Base-by-base conservation (phyloP, 2,113 vertebrate genomes). In the Anhinga anhinga region DNA sequence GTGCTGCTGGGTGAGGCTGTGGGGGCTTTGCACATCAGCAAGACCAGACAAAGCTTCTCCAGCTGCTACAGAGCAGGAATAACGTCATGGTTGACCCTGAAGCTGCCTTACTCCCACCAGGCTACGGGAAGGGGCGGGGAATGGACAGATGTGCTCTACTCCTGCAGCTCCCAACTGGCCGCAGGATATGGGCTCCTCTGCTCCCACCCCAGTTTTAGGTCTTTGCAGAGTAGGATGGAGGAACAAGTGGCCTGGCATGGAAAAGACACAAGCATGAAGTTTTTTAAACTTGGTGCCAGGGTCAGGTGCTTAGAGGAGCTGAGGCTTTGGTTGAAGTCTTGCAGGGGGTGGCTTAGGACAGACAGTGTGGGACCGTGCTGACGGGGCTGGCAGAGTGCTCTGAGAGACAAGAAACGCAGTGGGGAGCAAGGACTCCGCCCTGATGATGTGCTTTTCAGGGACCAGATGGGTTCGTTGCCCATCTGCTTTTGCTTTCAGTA, bases 361-460 rank as follows among this genome's bases (percentile, higher is more conserved):
- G 29, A 9, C 22, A 4, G 40, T 0, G 0, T 34, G 66, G 61
- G 34, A 20, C 15, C 2, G 2, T 1, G 2, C 59, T 59, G 61
- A 34, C 0, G 0, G 47, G 49, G 34, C 32, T 78, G 73, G 79
- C 49, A 70, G n/a, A 82, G 66, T 30, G 42, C 42, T 83, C 16
- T 1, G 10, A 1, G 5, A 56, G 91, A 58, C 2, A 1, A 45
- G 47, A 12, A 70, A 17, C 0, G 0, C 3, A 0, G 65, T 6
- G 29, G 47, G 42, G 32, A 91, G 47, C 26, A 7, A n/a, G 23
- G 38, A 44, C 59, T 47, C 5, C 0, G 45, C 50, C 71, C 20
- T 0, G 0, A 5, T 0, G 5, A 34, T 26, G 38, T 0, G 0
- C 50, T 89, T 78, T 74, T 86, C 2, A 3, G 77, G 38, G 50